These are phyloP conservation scores for Bolinopsis microptera DNA, from an alignment of 37 sponge, comb jelly and placozoan species.

Conservation along the genomic window DNA sequence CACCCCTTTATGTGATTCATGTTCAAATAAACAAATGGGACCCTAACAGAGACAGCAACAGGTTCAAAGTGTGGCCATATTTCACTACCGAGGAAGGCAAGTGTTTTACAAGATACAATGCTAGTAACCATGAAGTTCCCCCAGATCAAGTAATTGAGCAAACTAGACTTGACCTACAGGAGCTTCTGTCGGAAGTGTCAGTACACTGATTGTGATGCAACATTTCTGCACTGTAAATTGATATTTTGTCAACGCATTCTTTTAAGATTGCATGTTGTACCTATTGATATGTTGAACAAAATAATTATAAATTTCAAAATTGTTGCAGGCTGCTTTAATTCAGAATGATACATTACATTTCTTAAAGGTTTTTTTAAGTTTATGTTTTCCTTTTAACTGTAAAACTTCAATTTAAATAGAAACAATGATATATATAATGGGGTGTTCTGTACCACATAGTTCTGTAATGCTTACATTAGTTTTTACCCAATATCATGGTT, in stretches of 20 bases:
- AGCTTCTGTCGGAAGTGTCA: too few relatives aligned
- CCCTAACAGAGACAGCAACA: background rate
- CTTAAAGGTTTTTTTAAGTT: too few relatives aligned
- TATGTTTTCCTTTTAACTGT: too few relatives aligned
- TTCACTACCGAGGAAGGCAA: conserved; percentile 20
- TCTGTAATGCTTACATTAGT: too few relatives aligned
- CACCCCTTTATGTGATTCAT: conserved; percentile 41
- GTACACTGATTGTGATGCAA: background rate
- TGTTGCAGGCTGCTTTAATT: too few relatives aligned
- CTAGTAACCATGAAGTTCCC: conserved; percentile 42
- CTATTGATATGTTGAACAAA: background rate
- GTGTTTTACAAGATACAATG: conserved; percentile 24
- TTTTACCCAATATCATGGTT: too few relatives aligned
- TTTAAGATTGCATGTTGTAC: background rate
- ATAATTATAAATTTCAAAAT: too few relatives aligned
- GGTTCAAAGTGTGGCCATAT: conserved; percentile 25
- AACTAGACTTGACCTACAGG: background rate
- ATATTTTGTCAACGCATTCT: too few relatives aligned
- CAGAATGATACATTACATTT: too few relatives aligned
- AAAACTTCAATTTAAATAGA: too few relatives aligned
- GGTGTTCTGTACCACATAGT: too few relatives aligned
- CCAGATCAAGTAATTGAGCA: background rate
- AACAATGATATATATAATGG: too few relatives aligned
- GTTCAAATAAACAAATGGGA: conserved; percentile 11
- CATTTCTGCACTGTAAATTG: background rate